Evolutionary conservation across 2,113 vertebrate genomes (phyloP).

Genomic region (Solea senegalensis): DNA sequence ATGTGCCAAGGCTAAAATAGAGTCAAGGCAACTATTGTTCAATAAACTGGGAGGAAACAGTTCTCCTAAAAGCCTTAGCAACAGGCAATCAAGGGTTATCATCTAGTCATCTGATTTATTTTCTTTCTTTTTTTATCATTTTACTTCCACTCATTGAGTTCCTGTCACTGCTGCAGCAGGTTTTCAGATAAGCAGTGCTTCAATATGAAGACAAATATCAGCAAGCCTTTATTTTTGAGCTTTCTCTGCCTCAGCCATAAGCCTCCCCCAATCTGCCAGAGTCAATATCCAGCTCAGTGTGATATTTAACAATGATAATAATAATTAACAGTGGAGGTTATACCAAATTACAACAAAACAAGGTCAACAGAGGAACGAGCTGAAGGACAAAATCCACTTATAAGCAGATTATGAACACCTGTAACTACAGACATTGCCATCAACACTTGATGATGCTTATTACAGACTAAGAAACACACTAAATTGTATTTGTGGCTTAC

Average conservation of each 20-base stretch:
- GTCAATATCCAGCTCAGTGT: not conserved
- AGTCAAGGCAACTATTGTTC: not conserved
- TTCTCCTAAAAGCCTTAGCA: slow-evolving; percentile 1
- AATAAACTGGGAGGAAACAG: not conserved
- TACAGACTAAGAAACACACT: no score
- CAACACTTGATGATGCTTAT: no score
- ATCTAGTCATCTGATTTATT: not conserved
- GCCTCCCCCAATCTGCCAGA: slow-evolving; percentile 7
- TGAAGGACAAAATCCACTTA: no score
- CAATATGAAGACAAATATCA: slow-evolving; percentile 29
- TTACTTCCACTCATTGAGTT: slow-evolving; percentile 34
- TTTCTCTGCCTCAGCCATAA: slow-evolving; percentile 16
- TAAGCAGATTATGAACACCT: no score
- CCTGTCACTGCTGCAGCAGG: not conserved
- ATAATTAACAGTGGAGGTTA: not conserved
- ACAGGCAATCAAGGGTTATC: slow-evolving; percentile 5
- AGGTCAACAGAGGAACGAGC: not conserved
- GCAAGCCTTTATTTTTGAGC: slow-evolving; percentile 23
- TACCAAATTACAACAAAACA: not conserved
- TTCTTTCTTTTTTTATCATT: not conserved
- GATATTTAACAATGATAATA: slow-evolving; percentile 15
- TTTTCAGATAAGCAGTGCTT: slow-evolving; percentile 28
- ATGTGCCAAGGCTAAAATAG: not conserved
- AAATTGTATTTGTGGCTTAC: no score
- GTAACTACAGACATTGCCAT: no score